Evolutionary conservation across 2,888 invertebrate genomes (phyloP).

Genomic region (Anthrax anthrax): DNA sequence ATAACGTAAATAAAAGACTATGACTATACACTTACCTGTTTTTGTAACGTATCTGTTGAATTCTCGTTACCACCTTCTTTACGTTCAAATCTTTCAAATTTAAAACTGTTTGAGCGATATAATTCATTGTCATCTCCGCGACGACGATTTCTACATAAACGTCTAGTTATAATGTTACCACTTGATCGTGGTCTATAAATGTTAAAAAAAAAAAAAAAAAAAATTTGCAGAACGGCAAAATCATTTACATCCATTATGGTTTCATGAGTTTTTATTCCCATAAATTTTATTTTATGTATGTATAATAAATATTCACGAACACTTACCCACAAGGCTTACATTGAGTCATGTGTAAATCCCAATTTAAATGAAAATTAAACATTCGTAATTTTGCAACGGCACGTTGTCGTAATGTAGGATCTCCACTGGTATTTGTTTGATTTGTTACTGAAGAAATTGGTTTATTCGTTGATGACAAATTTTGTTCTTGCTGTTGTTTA

Average conservation of each 20-base stretch:
- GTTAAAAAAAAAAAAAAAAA: not conserved
- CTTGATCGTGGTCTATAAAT: constrained; percentile 26
- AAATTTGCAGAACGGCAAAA: no score
- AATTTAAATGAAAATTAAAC: constrained; percentile 35
- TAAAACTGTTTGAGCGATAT: constrained; percentile 76
- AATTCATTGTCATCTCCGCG: constrained; percentile 68
- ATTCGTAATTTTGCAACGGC: constrained; percentile 34
- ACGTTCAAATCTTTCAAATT: constrained; percentile 69
- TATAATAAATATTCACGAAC: not conserved
- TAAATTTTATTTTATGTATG: no score
- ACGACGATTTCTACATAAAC: constrained; percentile 58
- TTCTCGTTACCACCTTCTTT: constrained; percentile 53
- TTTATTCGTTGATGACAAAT: no score
- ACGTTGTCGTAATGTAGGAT: constrained; percentile 32
- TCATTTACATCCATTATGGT: no score
- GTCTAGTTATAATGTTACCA: constrained; percentile 44
- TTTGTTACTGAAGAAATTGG: no score
- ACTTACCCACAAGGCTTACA: constrained; percentile 35
- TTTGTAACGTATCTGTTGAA: constrained; percentile 40
- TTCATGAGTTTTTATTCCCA: no score
- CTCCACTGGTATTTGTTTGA: constrained; percentile 12
- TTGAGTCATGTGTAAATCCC: constrained; percentile 36
- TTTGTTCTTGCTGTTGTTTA: not conserved
- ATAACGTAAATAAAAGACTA: no score
- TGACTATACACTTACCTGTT: constrained; percentile 65